Evolutionary conservation across 1,140 invertebrate species (phyloP).

Genomic region (Drosophila cardini): DNA sequence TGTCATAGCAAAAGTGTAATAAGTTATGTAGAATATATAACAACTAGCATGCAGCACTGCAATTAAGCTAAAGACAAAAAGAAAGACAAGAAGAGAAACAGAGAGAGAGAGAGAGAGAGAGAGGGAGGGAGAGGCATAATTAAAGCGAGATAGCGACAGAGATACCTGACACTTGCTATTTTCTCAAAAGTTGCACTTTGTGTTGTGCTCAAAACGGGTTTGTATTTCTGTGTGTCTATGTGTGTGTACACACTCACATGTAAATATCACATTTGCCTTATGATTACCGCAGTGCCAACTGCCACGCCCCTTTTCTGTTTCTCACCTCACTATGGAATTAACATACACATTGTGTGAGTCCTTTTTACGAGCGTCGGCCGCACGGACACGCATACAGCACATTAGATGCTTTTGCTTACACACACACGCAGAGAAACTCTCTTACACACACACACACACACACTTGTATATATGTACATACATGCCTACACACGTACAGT

Average conservation of each 20-base stretch:
- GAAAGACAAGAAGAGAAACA: not conserved
- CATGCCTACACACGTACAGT: slow-evolving; percentile 31
- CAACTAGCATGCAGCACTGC: slow-evolving; percentile 3
- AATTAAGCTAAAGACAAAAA: not conserved
- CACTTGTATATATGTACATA: slow-evolving; percentile 3
- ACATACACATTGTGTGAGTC: slow-evolving; percentile 64
- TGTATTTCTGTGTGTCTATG: not conserved
- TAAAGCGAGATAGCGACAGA: not conserved
- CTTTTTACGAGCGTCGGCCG: slow-evolving; percentile 63
- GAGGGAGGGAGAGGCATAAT: not conserved
- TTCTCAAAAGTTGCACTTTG: slow-evolving; percentile 1
- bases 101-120: slow-evolving; percentile 1
- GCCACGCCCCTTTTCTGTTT: slow-evolving; percentile 46
- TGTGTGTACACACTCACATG: slow-evolving; percentile 3
- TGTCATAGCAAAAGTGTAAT: slow-evolving; percentile 17
- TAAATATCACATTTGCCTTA: slow-evolving; percentile 40
- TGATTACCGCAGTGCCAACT: slow-evolving; percentile 28
- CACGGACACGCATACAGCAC: slow-evolving; percentile 40
- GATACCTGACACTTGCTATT: not conserved
- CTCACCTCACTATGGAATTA: slow-evolving; percentile 52
- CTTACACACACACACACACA: slow-evolving; percentile 26
- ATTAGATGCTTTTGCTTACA: slow-evolving; percentile 39
- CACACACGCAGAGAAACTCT: slow-evolving; percentile 25
- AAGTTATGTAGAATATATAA: slow-evolving; percentile 13
- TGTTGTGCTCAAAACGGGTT: not conserved